Percentiles rank a stretch among this genome's conserved stretches.
These are phyloP conservation scores for Epizoanthus fatuus DNA, from an alignment of 92 coral and sea anemone species.

Conservation along the genomic window DNA sequence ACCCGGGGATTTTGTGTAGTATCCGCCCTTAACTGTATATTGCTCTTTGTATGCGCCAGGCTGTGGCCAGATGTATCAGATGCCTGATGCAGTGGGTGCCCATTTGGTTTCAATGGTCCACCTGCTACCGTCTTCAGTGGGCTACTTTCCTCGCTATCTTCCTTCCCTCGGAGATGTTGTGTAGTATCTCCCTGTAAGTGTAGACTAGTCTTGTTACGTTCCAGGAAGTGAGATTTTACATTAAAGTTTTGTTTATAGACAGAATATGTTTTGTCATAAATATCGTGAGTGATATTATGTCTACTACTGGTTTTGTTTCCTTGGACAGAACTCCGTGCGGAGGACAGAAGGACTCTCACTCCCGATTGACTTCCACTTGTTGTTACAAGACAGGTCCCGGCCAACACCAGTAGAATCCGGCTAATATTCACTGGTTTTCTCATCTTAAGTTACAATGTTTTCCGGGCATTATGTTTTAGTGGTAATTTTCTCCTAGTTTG, in stretches of 20 bases:
- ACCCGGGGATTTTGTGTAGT: neutral
- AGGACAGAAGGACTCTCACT: neutral
- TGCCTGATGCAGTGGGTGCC: neutral
- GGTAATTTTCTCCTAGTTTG: neutral
- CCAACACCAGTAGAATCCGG: neutral
- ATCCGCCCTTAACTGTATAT: neutral
- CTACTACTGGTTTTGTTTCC: neutral
- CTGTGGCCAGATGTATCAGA: too few species aligned
- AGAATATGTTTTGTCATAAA: neutral
- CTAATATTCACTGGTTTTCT: neutral
- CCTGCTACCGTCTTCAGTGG: neutral
- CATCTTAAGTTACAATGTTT: conserved; percentile 10
- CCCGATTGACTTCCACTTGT: neutral
- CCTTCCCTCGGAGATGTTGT: neutral
- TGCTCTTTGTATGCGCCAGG: neutral
- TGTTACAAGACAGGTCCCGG: neutral
- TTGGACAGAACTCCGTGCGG: neutral
- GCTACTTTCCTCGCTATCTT: neutral
- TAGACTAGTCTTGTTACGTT: neutral
- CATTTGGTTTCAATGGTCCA: conserved; percentile 19
- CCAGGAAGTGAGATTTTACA: neutral
- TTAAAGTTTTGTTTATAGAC: neutral
- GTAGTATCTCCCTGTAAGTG: neutral
- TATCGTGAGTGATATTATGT: neutral
- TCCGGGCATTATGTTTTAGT: conserved; percentile 9